phyloP scores from a whole-genome alignment of 2,113 vertebrate species.

The Thamnophis sirtalis region DNA sequence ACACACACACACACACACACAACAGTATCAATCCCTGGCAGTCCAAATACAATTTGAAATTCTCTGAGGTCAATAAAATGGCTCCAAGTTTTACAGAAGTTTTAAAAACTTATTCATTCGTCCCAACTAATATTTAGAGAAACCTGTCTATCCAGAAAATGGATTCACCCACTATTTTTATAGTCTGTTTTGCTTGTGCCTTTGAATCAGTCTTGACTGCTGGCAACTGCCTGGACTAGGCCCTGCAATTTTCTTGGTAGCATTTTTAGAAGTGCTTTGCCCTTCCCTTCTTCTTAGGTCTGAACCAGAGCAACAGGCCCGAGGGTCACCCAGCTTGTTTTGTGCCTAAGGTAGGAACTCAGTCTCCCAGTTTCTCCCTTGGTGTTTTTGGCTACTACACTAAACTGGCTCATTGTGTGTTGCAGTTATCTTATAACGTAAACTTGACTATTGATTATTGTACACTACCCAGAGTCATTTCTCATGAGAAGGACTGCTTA shows the following conservation, averaged over 20 bases:
- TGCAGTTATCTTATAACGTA: background rate
- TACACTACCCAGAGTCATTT: background rate
- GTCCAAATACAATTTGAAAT: background rate
- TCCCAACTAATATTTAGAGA: background rate
- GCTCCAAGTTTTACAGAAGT: background rate
- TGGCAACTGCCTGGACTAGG: background rate
- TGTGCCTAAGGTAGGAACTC: background rate
- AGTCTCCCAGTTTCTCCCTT: background rate
- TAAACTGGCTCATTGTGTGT: background rate
- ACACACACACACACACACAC: too few species aligned
- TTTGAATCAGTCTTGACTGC: background rate
- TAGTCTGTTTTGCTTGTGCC: background rate
- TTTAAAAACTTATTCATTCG: background rate
- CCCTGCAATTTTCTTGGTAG: background rate
- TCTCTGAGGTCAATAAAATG: background rate
- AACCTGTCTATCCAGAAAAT: background rate
- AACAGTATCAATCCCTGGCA: background rate
- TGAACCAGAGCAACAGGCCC: background rate
- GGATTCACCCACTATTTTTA: background rate
- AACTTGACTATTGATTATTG: background rate
- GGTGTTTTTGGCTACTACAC: background rate
- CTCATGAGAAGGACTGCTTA: background rate
- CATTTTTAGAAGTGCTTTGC: background rate
- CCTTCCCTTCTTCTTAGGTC: background rate
- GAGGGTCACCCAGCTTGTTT: background rate